A percentile compares a stretch with the other conserved stretches of the same genome.
These are phyloP conservation scores for Dyspetes luteomarginatus DNA, from an alignment of 2,888 invertebrate genomes.

Conservation along the genomic window DNA sequence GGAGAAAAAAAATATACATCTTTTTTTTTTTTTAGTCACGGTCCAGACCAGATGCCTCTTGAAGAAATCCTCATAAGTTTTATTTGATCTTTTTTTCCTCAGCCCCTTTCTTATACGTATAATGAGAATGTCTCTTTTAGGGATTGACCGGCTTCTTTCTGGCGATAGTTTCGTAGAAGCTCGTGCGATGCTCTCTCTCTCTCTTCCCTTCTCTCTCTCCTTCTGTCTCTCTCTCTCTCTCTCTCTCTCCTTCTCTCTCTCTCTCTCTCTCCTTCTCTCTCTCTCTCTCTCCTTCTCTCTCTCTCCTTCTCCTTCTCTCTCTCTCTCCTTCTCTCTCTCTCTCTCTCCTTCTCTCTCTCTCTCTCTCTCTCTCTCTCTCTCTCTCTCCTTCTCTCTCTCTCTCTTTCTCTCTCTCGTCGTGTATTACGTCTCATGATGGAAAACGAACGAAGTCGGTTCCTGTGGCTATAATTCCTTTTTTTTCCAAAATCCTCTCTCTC, in stretches of 20 bases:
- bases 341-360: slow-evolving; percentile 11
- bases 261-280: slow-evolving; percentile 1
- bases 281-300: slow-evolving; percentile 3
- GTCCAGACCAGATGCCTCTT: slow-evolving; percentile 50
- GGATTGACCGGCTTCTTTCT: slow-evolving; percentile 52
- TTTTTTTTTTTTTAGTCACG: slow-evolving; percentile 48
- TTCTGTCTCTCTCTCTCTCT: neutral
- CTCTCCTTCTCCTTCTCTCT: slow-evolving; percentile 4
- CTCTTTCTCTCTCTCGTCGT: slow-evolving; percentile 7
- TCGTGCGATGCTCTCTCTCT: slow-evolving; percentile 36
- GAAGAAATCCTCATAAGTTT: slow-evolving; percentile 46
- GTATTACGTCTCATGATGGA: slow-evolving; percentile 30
- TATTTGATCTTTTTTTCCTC: slow-evolving; percentile 38
- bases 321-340: slow-evolving; percentile 2
- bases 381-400: slow-evolving; percentile 8
- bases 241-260: slow-evolving; percentile 3
- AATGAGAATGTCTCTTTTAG: slow-evolving; percentile 66
- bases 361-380: slow-evolving; percentile 4
- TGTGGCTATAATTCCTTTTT: slow-evolving; percentile 46
- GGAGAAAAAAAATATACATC: slow-evolving; percentile 44
- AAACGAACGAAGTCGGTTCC: slow-evolving; percentile 25
- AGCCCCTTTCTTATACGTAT: slow-evolving; percentile 42
- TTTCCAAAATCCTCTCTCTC: slow-evolving; percentile 1
- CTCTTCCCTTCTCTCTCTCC: slow-evolving; percentile 3
- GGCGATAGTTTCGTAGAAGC: slow-evolving; percentile 63